A percentile compares a stretch with the other conserved stretches of the same genome.
Conservation (phyloP, 2,113 vertebrate genomes). For the Lophotis ruficrista region DNA sequence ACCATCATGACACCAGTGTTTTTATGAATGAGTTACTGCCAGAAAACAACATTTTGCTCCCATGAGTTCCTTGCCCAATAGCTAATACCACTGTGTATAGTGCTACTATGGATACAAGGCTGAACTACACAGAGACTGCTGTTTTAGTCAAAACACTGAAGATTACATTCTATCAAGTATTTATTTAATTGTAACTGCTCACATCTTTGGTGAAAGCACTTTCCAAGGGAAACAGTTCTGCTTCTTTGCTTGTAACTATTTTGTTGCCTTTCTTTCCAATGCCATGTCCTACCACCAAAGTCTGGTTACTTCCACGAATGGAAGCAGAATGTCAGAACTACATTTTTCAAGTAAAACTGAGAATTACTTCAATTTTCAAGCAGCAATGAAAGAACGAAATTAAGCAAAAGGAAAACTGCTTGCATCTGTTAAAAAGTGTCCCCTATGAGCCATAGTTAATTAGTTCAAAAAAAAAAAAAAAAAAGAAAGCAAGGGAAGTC, state of each 20-base stretch:
- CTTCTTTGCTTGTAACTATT: neutral
- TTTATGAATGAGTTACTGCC: neutral
- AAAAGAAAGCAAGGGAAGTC: neutral
- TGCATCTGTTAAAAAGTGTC: neutral
- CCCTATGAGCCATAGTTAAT: neutral
- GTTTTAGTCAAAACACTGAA: neutral
- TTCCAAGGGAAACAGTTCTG: neutral
- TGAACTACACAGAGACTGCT: neutral
- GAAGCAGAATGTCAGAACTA: neutral
- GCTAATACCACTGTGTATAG: accelerated
- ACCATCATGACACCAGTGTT: accelerated
- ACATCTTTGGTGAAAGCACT: neutral
- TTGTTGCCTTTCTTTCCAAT: neutral
- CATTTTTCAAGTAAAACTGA: neutral
- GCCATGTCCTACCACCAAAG: neutral
- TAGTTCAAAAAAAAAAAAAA: neutral
- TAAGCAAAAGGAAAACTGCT: neutral
- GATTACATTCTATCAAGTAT: neutral
- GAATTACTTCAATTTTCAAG: neutral
- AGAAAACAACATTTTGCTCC: neutral
- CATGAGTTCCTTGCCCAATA: neutral
- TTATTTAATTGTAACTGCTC: neutral
- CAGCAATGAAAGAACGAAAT: neutral
- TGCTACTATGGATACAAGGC: accelerated
- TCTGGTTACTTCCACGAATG: neutral